Conservation (phyloP, 2,888 invertebrate genomes). For the Malachius bipustulatus region DNA sequence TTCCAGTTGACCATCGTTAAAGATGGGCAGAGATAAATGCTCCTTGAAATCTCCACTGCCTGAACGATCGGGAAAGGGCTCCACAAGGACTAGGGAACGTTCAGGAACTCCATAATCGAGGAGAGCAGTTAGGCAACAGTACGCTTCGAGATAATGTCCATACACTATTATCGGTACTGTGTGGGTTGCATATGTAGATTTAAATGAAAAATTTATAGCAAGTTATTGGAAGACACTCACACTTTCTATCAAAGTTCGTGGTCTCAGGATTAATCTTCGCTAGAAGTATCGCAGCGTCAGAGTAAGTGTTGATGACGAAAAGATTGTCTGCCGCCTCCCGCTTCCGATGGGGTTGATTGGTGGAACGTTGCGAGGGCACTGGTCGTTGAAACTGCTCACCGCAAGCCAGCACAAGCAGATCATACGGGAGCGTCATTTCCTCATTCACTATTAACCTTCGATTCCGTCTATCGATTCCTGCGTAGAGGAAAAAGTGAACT, state of each 20-base stretch:
- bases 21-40: constrained; percentile 27
- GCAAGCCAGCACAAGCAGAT: constrained; percentile 42
- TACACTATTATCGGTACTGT: constrained; percentile 43
- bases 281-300: constrained; percentile 42
- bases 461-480: constrained; percentile 47
- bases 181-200: no score
- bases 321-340: no score
- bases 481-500: no score
- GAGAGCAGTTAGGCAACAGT: constrained; percentile 52
- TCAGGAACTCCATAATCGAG: constrained; percentile 46
- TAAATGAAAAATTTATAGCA: no score
- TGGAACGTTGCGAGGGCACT: no score
- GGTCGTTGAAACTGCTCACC: constrained; percentile 48
- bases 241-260: background rate
- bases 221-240: no score
- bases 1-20: constrained; percentile 41
- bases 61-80: constrained; percentile 38
- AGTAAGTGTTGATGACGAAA: constrained; percentile 46
- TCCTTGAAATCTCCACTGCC: no score
- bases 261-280: constrained; percentile 25
- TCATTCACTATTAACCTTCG: constrained; percentile 45
- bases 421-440: constrained; percentile 38
- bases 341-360: no score
- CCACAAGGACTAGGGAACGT: constrained; percentile 47
- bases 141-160: constrained; percentile 53